Evolutionary conservation across 2,888 invertebrate species (phyloP), one percentile per base, ranked within the genome.

Genomic region (Cylloceria caligata): DNA sequence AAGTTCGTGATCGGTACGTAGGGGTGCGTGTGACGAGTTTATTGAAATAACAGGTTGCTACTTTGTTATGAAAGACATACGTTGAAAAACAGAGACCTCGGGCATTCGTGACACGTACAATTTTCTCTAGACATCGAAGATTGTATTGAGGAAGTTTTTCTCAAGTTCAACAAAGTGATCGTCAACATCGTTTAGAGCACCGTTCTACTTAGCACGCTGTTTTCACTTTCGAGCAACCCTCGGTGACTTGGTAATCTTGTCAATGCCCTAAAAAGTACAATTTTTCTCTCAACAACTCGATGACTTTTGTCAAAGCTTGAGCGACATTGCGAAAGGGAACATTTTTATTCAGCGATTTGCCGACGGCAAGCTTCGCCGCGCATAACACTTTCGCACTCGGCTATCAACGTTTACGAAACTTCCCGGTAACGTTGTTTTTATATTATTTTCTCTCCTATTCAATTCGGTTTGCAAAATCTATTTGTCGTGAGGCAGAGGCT

Each of bases 321-420:
- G 27, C n/a, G 19, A 24, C 49, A 24, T 45, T 45, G 34, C 34
- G n/a, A 24, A 55, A 13, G 39, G 24, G 36, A 62, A 13, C 2
- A 7, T 16, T 47, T 47, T 49, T 19, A 11, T 24, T 73, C 49
- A 21, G 49, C 62, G 21, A 24, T 36, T 24, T 62, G 34, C 64
- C 64, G 73, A 74, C 64, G 73, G 64, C 73, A 52, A 49, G n/a
- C n/a, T 16, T 27, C 11, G 13, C 9, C 27, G 39, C 11, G 11
- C 30, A n/a, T 45, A 30, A 49, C 2, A 6, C 16, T 34, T 36
- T 34, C 57, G n/a, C 11, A 36, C 34, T 16, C 39, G 42, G 16
- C 27, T 55, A 27, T 52, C 36, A n/a, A 27, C 16, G n/a, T 64
- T 27, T 55, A 19, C 52, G 36, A 64, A 27, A 65, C 27, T 64